These are phyloP conservation scores for Meteorus sp. DNA, from an alignment of 1,140 invertebrate genomes.

Conservation along the genomic window DNA sequence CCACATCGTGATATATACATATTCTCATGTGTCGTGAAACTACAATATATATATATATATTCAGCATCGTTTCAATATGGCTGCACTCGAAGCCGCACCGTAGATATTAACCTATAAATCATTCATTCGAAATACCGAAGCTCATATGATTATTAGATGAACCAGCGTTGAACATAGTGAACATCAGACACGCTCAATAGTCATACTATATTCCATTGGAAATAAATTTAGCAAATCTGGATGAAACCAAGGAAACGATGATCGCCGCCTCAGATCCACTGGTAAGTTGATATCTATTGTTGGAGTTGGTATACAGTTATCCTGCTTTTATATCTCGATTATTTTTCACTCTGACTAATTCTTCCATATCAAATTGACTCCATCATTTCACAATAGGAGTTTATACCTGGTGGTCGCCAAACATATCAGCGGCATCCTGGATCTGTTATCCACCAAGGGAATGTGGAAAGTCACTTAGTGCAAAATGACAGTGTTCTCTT, in stretches of 20 bases:
- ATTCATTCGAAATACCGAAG: too few species aligned
- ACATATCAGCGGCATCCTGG: slow-evolving; percentile 79
- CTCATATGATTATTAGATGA: too few species aligned
- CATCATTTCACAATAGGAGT: slow-evolving; percentile 72
- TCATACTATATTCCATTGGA: slow-evolving; percentile 7
- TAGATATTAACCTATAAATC: not conserved
- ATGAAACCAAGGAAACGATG: slow-evolving; percentile 74
- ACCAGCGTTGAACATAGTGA: too few species aligned
- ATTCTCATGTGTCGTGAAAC: too few species aligned
- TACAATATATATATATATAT: not conserved
- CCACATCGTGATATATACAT: too few species aligned
- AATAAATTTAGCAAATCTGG: slow-evolving; percentile 67
- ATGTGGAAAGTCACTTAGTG: slow-evolving; percentile 30
- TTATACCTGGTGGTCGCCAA: slow-evolving; percentile 84
- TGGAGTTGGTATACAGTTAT: too few species aligned
- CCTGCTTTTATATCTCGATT: too few species aligned
- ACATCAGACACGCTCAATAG: too few species aligned
- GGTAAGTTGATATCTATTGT: slow-evolving; percentile 61
- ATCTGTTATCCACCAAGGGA: slow-evolving; percentile 47
- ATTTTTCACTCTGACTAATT: slow-evolving; percentile 3
- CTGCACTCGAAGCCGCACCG: slow-evolving; percentile 11
- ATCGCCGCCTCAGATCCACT: slow-evolving; percentile 80
- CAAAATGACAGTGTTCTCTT: slow-evolving; percentile 65
- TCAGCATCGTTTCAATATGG: slow-evolving; percentile 30
- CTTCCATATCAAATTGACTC: slow-evolving; percentile 1